These are phyloP conservation scores for Macrocentrus cingulum DNA, from an alignment of 1,140 invertebrate species.

Conservation along the genomic window DNA sequence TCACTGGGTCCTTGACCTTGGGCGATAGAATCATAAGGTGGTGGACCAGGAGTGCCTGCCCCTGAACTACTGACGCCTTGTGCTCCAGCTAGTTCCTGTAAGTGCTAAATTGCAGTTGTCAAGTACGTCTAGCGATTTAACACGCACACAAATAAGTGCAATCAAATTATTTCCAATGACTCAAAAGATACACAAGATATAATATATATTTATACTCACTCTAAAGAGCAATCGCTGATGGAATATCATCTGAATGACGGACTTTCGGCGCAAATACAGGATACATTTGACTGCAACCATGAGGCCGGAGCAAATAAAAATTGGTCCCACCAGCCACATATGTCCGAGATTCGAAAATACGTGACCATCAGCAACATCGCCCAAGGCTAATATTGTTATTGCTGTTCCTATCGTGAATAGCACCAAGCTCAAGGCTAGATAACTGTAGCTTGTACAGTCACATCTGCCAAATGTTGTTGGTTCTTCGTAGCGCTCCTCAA, in stretches of 20 bases:
- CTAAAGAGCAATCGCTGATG: constrained; percentile 65
- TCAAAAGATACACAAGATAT: constrained; percentile 12
- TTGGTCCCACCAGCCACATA: constrained; percentile 71
- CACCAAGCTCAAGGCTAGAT: constrained; percentile 65
- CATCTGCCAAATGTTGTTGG: constrained; percentile 65
- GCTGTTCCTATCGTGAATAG: constrained; percentile 67
- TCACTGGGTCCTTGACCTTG: constrained; percentile 42
- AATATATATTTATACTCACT: constrained; percentile 50
- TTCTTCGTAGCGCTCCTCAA: constrained; percentile 63
- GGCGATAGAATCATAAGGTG: constrained; percentile 42
- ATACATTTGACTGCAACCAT: constrained; percentile 71
- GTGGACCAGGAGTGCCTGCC: constrained; percentile 36
- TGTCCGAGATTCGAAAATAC: constrained; percentile 65
- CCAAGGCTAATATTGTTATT: constrained; percentile 66
- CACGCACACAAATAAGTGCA: neutral
- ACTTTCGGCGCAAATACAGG: constrained; percentile 67
- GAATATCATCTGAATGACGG: constrained; percentile 67
- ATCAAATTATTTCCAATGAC: constrained; percentile 9
- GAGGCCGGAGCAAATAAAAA: constrained; percentile 69
- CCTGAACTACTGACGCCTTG: constrained; percentile 37
- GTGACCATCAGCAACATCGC: constrained; percentile 61
- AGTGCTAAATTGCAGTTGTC: constrained; percentile 32
- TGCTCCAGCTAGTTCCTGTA: constrained; percentile 40
- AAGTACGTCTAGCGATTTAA: neutral
- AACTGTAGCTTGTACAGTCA: constrained; percentile 69